Base-by-base conservation (phyloP, 1,140 invertebrate genomes). In the Theocolax elegans region DNA sequence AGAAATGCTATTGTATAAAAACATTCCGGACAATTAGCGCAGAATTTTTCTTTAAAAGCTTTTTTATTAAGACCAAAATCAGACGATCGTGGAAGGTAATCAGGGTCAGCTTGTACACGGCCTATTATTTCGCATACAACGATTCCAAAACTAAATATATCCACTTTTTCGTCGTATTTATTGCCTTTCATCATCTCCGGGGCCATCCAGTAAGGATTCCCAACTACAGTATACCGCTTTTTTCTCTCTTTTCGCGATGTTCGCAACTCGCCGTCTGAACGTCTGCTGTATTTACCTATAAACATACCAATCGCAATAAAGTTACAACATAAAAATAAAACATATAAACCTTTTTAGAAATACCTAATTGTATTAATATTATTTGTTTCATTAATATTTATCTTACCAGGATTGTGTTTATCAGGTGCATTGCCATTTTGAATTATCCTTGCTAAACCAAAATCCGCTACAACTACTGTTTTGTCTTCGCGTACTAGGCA, bases 181-280 rank as follows among this genome's bases (percentile, higher is more conserved):
- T 96, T 92, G 25, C 95, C 96, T 82, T 94, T 95, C 91, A 99
- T 95, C 92, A 97, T 97, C 85, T 99, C 97, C 6, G 97, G 97
- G 0, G 97, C 96, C 96, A 98, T 99, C 96, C 95, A 98, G 81
- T 97, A 98, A 7, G 96, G 96, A 87, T 97, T 97, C 0, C 96
- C 96, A 0, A 98, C 95, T 21, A 96, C 93, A 49, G 91, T 93
- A 74, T 91, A 92, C 21, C 91, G 79, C 75, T 92, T 92, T 71
- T 91, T 91, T 8, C 91, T 81, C 72, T 92, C 91, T 72, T 88
- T 82, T 75, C 87, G 80, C 71, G 85, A 78, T 66, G 80, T 72
- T 67, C 80, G 74, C 3, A 64, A 67, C 46, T 85, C 84, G 9
- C 80, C 80, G 6, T 82, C 79, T 12, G 80, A 73, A 53, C 82